Percentiles rank a stretch among this genome's conserved stretches.
phyloP scores from a whole-genome alignment of 2,113 vertebrate species.

The Apteryx mantelli region DNA sequence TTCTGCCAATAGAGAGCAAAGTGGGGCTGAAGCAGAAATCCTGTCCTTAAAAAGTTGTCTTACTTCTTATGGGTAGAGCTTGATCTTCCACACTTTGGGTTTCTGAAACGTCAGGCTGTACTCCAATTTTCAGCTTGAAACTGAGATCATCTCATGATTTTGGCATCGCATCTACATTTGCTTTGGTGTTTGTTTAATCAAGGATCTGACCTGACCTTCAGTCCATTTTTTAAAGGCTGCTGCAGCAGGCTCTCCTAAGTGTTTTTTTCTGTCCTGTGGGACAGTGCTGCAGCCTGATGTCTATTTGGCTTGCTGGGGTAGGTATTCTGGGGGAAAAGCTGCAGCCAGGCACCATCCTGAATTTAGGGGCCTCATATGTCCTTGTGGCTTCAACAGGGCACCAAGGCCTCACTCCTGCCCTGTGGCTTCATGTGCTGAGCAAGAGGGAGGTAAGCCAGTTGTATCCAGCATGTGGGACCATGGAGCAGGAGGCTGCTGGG shows the following conservation, averaged over 20 bases:
- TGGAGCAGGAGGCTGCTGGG: background rate
- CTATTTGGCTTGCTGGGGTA: background rate
- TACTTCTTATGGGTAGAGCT: background rate
- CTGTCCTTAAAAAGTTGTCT: background rate
- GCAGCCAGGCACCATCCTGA: background rate
- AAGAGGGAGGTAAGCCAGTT: background rate
- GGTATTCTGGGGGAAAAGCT: background rate
- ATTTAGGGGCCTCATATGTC: background rate
- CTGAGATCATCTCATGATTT: background rate
- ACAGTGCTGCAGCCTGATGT: background rate
- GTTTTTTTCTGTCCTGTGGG: background rate
- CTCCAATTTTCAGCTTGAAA: background rate
- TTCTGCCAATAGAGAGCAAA: background rate
- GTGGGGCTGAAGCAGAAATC: background rate
- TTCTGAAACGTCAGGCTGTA: background rate
- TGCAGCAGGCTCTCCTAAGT: background rate
- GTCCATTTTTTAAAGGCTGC: background rate
- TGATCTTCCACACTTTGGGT: background rate
- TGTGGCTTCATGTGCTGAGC: background rate
- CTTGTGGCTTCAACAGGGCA: background rate
- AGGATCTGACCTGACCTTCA: background rate
- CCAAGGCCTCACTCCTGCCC: fast-evolving
- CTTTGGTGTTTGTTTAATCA: background rate
- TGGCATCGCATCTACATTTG: background rate
- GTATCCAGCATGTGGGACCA: fast-evolving